Evolutionary conservation across 1,140 invertebrate species (phyloP), one percentile per base, ranked within the genome.

Genomic region (Contarinia nasturtii): DNA sequence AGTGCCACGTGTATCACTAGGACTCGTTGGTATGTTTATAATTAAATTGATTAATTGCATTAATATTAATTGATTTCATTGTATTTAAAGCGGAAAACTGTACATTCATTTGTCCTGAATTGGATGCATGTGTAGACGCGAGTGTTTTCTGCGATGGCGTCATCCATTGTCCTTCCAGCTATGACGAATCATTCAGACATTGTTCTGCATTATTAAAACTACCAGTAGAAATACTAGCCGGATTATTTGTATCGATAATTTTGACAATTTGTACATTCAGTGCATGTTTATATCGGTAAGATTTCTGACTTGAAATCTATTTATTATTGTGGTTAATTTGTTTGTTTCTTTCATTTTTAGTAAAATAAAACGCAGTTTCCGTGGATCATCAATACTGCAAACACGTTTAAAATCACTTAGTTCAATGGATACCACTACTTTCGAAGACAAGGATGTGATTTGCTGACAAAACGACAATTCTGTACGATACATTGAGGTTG

Each of bases 381-480:
- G 77, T 45, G 71, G 77, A 41, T 72, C 76, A 46, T 82, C 80
- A 14, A 79, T 81, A 38, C 70, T 82, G 14, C 80, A 83, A 56
- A 79, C 80, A 49, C 71, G 81, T 2, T 69, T 83, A 33, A 82
- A 83, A 57, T 82, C 79, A 52, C 67, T 83, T 12, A 79, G 77
- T 49, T 82, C 75, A 3, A 70, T 76, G 52, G 80, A 82, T 64
- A 82, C 80, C 45, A 79, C 79, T 48, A 80, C 82, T 52, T 76
- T 83, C 57, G 80, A 82, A 54, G 80, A 82, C 54, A 85, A 86
- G 64, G 84, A 86, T 67, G 80, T 86, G 66, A 85, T 86, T 74
- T 86, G 84, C 83, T 88, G 85, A 88, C 84, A 84, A 73, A 83
- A 76, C 77, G 82, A 86, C 73, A 82, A 81, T 81, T 86, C 83